A percentile compares a stretch with the other conserved stretches of the same genome.
Conservation (phyloP, 2,888 invertebrate genomes). For the Heterodera filipjevi region DNA sequence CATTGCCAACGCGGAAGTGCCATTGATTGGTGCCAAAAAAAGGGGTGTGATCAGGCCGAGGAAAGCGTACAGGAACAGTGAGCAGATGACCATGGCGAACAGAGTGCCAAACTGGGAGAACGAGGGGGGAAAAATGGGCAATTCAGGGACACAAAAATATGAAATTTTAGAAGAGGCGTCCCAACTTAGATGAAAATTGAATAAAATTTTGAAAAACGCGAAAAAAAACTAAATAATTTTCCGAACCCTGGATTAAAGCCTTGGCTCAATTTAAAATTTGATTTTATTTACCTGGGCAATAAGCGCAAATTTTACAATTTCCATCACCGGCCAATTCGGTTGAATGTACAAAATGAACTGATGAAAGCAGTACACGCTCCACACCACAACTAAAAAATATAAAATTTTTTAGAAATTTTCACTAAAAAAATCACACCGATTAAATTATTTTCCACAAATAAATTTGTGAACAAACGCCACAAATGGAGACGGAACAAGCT, state of each 20-base stretch:
- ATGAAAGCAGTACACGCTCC: slow-evolving; percentile 45
- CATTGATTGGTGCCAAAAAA: slow-evolving; percentile 24
- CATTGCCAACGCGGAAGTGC: slow-evolving; percentile 31
- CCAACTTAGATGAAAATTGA: no score
- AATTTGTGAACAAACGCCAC: slow-evolving; percentile 54
- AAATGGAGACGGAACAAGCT: slow-evolving; percentile 47
- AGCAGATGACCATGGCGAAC: slow-evolving; percentile 7
- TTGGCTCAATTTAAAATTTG: no score
- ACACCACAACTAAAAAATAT: slow-evolving; percentile 47
- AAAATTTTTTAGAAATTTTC: background rate
- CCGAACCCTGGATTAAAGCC: no score
- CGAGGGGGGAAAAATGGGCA: no score
- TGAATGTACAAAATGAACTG: slow-evolving; percentile 45
- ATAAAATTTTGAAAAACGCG: no score
- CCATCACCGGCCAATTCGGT: slow-evolving; percentile 47
- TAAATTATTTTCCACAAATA: slow-evolving; percentile 56
- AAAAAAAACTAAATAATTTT: no score
- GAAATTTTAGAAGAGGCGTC: no score
- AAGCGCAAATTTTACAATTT: slow-evolving; percentile 43
- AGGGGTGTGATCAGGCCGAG: slow-evolving; percentile 12
- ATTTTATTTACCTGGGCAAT: slow-evolving; percentile 43
- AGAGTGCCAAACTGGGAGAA: slow-evolving; percentile 5
- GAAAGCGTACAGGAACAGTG: slow-evolving; percentile 24
- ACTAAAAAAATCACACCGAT: background rate
- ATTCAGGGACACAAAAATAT: no score